Conservation (phyloP, 2,888 invertebrate genomes). For the Dorcus parallelipipedus region DNA sequence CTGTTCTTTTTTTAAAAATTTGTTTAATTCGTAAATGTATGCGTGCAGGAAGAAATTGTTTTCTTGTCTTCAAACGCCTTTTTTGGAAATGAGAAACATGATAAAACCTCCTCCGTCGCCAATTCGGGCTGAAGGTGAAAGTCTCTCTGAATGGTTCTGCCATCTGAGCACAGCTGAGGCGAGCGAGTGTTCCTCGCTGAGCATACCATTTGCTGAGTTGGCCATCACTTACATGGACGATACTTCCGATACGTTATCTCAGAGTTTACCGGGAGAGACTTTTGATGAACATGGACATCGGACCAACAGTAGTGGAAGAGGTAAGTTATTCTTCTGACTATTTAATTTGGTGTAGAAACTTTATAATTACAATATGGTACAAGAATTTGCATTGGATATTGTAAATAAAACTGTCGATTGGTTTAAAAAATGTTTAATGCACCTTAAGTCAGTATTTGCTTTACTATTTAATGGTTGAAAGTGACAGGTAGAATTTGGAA, state of each 20-base stretch:
- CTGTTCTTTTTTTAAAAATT: neutral
- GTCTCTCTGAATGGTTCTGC: slow-evolving; percentile 49
- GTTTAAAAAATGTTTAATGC: too few species aligned
- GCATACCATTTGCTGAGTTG: slow-evolving; percentile 46
- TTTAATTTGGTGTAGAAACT: slow-evolving; percentile 14
- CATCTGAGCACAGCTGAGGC: slow-evolving; percentile 33
- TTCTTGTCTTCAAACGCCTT: slow-evolving; percentile 58
- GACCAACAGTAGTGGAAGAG: slow-evolving; percentile 13
- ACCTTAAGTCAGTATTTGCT: too few species aligned
- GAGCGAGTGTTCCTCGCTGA: slow-evolving; percentile 47
- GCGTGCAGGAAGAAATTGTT: slow-evolving; percentile 54
- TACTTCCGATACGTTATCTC: slow-evolving; percentile 37
- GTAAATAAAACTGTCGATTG: too few species aligned
- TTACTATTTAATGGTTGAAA: too few species aligned
- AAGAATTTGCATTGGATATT: too few species aligned
- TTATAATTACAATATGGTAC: slow-evolving; percentile 19
- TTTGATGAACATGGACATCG: slow-evolving; percentile 10
- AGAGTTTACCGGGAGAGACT: slow-evolving; percentile 11
- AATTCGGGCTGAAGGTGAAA: slow-evolving; percentile 44
- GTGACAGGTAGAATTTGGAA: too few species aligned
- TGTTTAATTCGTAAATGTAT: neutral
- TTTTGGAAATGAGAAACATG: slow-evolving; percentile 57
- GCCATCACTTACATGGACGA: slow-evolving; percentile 48
- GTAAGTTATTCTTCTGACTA: neutral
- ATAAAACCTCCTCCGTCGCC: slow-evolving; percentile 51